phyloP scores from a whole-genome alignment of 2,797 vertebrate species.

The Siniperca undulata region DNA sequence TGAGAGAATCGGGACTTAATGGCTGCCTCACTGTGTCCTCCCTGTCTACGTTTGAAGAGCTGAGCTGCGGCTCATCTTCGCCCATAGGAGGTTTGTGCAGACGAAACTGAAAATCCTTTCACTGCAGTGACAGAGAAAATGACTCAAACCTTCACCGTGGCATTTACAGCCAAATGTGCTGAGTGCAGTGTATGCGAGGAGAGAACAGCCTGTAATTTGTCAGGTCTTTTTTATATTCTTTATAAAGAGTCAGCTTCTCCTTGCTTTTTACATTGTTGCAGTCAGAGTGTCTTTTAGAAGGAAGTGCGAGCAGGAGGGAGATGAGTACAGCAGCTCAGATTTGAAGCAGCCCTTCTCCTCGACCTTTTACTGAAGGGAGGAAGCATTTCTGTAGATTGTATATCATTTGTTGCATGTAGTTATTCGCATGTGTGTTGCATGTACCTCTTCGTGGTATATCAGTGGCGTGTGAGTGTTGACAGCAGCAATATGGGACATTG shows the following conservation, averaged over 20 bases:
- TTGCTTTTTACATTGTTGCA: constrained; percentile 77
- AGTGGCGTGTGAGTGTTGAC: constrained; percentile 77
- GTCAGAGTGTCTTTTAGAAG: constrained; percentile 70
- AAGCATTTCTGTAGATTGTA: constrained; percentile 50
- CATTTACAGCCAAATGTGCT: constrained; percentile 89
- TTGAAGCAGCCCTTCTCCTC: constrained; percentile 42
- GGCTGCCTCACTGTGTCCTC: constrained; percentile 53
- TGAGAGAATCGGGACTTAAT: constrained; percentile 57
- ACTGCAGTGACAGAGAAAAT: constrained; percentile 85
- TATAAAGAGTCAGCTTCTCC: constrained; percentile 83
- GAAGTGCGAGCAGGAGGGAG: constrained; percentile 55
- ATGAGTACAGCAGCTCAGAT: constrained; percentile 59
- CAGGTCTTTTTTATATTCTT: constrained; percentile 84
- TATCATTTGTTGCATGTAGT: constrained; percentile 36
- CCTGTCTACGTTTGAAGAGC: constrained; percentile 67
- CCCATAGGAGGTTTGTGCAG: constrained; percentile 78
- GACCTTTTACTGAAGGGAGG: constrained; percentile 55
- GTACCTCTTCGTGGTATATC: constrained; percentile 37
- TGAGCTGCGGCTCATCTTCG: constrained; percentile 74
- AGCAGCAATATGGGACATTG: constrained; percentile 73
- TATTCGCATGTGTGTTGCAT: constrained; percentile 32
- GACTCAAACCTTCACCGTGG: constrained; percentile 86
- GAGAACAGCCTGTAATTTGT: constrained; percentile 85
- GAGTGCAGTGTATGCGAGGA: constrained; percentile 80
- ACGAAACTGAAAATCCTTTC: constrained; percentile 83